Evolutionary conservation across 2,888 invertebrate species (phyloP), one percentile per base, ranked within the genome.

Genomic region (Petrophora chlorosata): DNA sequence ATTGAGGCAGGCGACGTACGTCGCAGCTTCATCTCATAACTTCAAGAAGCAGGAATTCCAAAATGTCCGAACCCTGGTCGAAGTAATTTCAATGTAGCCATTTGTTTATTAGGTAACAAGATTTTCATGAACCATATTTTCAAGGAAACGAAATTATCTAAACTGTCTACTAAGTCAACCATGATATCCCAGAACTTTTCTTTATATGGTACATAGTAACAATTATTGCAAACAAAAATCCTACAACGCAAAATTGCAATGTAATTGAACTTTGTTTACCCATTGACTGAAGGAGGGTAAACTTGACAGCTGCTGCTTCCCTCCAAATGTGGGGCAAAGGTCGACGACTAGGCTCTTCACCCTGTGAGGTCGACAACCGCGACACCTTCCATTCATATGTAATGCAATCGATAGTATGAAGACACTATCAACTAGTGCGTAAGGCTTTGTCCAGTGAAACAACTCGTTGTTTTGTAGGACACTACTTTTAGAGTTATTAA

Each of bases 281-380:
- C 71, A 63, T 65, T 67, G 56, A 62, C 65, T 61, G 61, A 69
- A 72, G 44, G 54, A 61, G 68, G 70, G 73, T 79, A 79, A 79
- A 76, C 77, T 76, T 81, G 77, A 76, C 74, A 71, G 74, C 63
- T 60, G 55, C 52, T 46, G 50, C 34, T 55, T 60, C 55, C 53
- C 54, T 45, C 30, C 54, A 57, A 61, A 83, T 73, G 63, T 83
- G 70, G 79, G 84, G 63, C 82, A 82, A 78, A 76, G 81, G 73
- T 80, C 74, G 59, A 61, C 53, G 82, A 69, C 79, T 68, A 65
- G 63, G 65, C 67, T 63, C 50, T 52, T 57, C 42, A 39, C 51
- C 54, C 47, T 19, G 16, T 16, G 49, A 46, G 70, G 65, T 64
- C 62, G 58, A 53, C 61, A 67, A 68, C 68, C 53, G 62, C 36